Percentiles rank a stretch among this genome's conserved stretches.
Evolutionary conservation across 2,113 vertebrate species (phyloP).

Genomic region (Sakesphorus luctuosus): DNA sequence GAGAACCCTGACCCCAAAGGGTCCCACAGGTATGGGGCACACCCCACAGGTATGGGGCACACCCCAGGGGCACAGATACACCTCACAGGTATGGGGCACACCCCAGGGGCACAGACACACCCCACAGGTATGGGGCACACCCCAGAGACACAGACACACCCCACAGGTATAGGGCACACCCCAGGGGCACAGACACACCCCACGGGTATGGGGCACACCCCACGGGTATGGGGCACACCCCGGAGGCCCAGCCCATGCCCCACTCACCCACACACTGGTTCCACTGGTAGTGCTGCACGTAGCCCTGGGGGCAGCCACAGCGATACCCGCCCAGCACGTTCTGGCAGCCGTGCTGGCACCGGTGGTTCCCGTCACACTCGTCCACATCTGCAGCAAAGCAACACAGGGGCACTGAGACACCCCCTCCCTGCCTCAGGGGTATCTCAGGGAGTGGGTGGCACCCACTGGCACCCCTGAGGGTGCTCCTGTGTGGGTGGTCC

Average conservation of each 20-base stretch:
- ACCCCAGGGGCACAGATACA: background rate
- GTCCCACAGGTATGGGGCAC: no score
- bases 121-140: no score
- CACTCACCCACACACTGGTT: constrained; percentile 94
- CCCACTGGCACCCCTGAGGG: background rate
- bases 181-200: background rate
- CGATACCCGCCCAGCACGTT: constrained; percentile 92
- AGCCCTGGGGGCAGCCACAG: constrained; percentile 92
- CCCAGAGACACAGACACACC: no score
- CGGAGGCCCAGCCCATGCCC: background rate
- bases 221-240: background rate
- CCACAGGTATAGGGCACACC: background rate
- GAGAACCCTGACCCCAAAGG: no score
- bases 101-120: background rate
- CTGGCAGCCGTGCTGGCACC: constrained; percentile 92
- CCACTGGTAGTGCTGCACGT: constrained; percentile 95
- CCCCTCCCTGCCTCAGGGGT: background rate
- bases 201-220: background rate
- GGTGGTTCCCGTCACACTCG: constrained; percentile 88
- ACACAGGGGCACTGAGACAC: background rate
- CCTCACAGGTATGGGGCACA: background rate
- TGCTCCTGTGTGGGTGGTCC: accelerated
- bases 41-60: background rate
- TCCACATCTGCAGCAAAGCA: constrained; percentile 82
- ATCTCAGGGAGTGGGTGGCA: background rate